phyloP scores from a whole-genome alignment of 2,113 vertebrate genomes.

The Aegithalos caudatus region DNA sequence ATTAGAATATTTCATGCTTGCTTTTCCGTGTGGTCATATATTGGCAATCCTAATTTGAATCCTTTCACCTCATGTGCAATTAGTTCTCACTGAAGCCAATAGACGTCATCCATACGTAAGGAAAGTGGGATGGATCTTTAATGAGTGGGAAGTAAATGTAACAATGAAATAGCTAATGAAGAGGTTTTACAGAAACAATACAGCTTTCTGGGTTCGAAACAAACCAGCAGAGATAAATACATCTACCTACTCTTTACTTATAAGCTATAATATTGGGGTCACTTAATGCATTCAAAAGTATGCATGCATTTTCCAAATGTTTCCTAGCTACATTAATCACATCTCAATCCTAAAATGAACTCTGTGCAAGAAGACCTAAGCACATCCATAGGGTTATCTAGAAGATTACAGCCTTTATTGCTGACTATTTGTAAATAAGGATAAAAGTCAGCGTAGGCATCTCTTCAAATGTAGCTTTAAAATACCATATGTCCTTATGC shows the following conservation, averaged over 20 bases:
- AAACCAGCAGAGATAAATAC: not conserved
- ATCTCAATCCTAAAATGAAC: constrained; percentile 31
- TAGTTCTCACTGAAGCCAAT: not conserved
- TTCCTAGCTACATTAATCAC: constrained; percentile 27
- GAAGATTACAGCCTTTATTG: constrained; percentile 59
- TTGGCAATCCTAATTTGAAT: constrained; percentile 41
- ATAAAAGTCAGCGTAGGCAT: constrained; percentile 62
- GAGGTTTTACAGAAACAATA: constrained; percentile 17
- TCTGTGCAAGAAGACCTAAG: not conserved
- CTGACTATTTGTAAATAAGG: constrained; percentile 67
- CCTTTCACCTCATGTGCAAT: constrained; percentile 21
- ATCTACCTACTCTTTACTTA: constrained; percentile 24
- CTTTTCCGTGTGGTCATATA: constrained; percentile 39
- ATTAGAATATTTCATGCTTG: constrained; percentile 50
- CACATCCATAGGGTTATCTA: constrained; percentile 26
- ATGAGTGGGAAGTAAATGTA: constrained; percentile 40
- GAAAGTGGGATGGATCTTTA: constrained; percentile 19
- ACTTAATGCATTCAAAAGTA: not conserved
- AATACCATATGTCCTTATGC: constrained; percentile 67
- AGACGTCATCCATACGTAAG: constrained; percentile 23
- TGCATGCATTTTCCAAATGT: not conserved
- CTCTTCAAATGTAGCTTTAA: constrained; percentile 66
- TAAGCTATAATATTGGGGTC: not conserved
- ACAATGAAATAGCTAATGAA: constrained; percentile 48
- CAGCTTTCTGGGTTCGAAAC: not conserved